Conservation (phyloP, 1,140 invertebrate species). For the Idris sp. region DNA sequence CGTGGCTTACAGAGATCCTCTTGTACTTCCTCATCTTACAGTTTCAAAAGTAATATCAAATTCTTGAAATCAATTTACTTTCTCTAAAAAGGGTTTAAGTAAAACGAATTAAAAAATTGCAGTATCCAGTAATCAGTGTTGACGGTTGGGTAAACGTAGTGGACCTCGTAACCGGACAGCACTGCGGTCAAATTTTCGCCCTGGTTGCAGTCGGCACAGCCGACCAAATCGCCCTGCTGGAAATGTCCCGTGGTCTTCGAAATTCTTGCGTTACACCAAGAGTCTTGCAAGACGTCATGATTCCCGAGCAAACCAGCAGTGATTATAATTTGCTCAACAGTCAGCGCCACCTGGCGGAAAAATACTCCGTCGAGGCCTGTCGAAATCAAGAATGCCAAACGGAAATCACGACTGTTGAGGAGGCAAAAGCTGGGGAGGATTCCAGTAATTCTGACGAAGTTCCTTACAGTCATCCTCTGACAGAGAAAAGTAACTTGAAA, state of each 20-base stretch:
- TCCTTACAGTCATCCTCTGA: no score
- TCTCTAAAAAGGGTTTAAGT: no score
- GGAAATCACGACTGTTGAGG: constrained; percentile 67
- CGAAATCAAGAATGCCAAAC: constrained; percentile 72
- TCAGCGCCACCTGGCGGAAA: constrained; percentile 15
- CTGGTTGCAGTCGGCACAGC: constrained; percentile 81
- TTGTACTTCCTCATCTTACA: constrained; percentile 78
- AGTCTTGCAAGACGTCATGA: constrained; percentile 44
- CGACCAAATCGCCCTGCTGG: constrained; percentile 80
- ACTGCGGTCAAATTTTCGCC: constrained; percentile 79
- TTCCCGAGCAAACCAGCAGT: constrained; percentile 16
- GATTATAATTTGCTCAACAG: constrained; percentile 24
- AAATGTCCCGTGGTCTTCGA: constrained; percentile 78
- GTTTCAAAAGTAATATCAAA: constrained; percentile 71
- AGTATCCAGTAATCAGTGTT: constrained; percentile 81
- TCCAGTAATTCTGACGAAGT: constrained; percentile 29
- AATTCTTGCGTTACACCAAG: constrained; percentile 64
- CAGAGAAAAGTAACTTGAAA: no score
- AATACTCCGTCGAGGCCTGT: constrained; percentile 21
- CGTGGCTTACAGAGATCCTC: constrained; percentile 80
- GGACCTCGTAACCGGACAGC: constrained; percentile 72
- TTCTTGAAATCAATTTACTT: no score
- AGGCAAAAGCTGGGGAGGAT: constrained; percentile 47
- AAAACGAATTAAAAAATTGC: no score
- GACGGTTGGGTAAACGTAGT: constrained; percentile 80